Evolutionary conservation across 30 jellyfish, hydroid and myxozoan species (phyloP).

Genomic region (Kudoa iwatai): DNA sequence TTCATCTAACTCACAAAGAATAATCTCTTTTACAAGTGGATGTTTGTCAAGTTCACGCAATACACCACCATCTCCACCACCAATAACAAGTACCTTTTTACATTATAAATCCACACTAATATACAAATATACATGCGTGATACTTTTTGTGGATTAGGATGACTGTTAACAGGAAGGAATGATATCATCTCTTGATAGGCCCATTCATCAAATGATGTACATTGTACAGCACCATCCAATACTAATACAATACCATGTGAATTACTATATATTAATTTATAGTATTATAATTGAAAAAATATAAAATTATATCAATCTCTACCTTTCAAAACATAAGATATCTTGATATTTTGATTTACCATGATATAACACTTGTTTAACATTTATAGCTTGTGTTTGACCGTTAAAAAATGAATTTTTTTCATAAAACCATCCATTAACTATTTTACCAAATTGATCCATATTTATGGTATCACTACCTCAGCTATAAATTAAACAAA

Average conservation of each 20-base stretch:
- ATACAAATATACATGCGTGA: too few relatives aligned
- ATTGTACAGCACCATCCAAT: slow-evolving; percentile 64
- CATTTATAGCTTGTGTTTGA: slow-evolving; percentile 14
- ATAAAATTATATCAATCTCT: background rate
- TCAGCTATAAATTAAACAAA: too few relatives aligned
- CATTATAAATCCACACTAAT: too few relatives aligned
- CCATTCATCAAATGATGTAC: slow-evolving; percentile 36
- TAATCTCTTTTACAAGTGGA: slow-evolving; percentile 32
- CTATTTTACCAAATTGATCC: slow-evolving; percentile 10
- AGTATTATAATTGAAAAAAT: background rate
- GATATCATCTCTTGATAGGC: slow-evolving; percentile 70
- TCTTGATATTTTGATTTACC: slow-evolving; percentile 24
- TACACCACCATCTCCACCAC: slow-evolving; percentile 97
- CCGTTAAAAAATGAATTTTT: slow-evolving; percentile 13
- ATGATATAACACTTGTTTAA: slow-evolving; percentile 9
- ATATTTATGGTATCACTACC: too few relatives aligned
- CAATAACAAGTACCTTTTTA: slow-evolving; percentile 34
- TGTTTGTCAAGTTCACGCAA: slow-evolving; percentile 37
- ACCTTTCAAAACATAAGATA: slow-evolving; percentile 19
- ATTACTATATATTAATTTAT: slow-evolving; percentile 5
- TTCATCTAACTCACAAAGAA: slow-evolving; percentile 70
- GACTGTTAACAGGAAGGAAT: slow-evolving; percentile 19
- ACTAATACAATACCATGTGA: slow-evolving; percentile 36
- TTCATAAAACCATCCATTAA: slow-evolving; percentile 25
- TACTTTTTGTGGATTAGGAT: slow-evolving; percentile 38